Evolutionary conservation across 2,888 invertebrate genomes (phyloP).

Genomic region (Drosophila mulleri): DNA sequence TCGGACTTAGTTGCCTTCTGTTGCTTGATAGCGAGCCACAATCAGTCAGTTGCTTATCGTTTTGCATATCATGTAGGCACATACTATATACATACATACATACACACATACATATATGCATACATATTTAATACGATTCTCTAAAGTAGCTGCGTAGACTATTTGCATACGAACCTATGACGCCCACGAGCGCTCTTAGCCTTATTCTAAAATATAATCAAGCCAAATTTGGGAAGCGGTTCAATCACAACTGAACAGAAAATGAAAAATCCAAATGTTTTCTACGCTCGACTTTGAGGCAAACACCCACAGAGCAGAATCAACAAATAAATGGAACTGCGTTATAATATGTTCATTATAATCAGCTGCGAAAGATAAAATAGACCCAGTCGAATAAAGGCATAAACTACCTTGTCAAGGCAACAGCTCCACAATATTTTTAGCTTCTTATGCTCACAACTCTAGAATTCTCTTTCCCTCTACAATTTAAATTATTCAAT

Average conservation of each 20-base stretch:
- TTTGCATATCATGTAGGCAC: background rate
- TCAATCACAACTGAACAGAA: constrained; percentile 20
- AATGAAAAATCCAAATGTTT: background rate
- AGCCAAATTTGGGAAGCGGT: constrained; percentile 36
- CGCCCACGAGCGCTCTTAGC: constrained; percentile 22
- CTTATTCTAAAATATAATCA: constrained; percentile 22
- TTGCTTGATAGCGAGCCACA: constrained; percentile 37
- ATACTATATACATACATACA: background rate
- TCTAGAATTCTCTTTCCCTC: too few relatives aligned
- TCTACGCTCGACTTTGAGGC: constrained; percentile 30
- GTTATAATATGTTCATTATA: constrained; percentile 8
- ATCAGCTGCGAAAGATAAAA: background rate
- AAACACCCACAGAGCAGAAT: constrained; percentile 23
- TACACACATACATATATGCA: background rate
- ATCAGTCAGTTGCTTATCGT: constrained; percentile 35
- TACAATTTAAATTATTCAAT: too few relatives aligned
- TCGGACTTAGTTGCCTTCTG: constrained; percentile 30
- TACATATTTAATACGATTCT: background rate
- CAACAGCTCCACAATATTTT: too few relatives aligned
- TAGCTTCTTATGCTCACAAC: too few relatives aligned
- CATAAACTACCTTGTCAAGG: background rate
- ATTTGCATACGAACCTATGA: constrained; percentile 8
- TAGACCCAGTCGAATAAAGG: background rate
- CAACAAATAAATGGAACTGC: background rate
- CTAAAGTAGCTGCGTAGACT: background rate